phyloP scores from a whole-genome alignment of 64 coral and sea anemone genomes.

The Cladopsammia gracilis region DNA sequence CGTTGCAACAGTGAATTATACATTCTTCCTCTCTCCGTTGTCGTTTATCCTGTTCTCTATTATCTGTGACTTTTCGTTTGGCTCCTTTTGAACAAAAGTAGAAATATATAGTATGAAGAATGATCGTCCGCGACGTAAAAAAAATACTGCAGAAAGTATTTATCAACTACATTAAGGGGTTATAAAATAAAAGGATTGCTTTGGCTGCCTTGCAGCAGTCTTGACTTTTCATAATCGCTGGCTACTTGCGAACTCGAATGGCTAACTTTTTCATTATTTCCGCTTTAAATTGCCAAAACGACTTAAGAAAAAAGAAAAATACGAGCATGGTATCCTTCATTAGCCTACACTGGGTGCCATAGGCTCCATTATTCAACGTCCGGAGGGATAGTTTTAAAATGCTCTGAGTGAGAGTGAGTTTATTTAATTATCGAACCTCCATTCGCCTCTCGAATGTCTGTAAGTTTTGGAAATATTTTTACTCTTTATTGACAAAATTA shows the following conservation, averaged over 20 bases:
- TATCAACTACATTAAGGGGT: slow-evolving; percentile 7
- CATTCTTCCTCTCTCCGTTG: slow-evolving; percentile 30
- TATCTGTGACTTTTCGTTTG: neutral
- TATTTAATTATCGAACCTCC: no score
- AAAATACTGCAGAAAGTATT: neutral
- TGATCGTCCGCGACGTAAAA: neutral
- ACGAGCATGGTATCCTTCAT: no score
- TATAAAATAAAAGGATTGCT: neutral
- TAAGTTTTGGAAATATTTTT: no score
- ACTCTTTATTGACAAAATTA: no score
- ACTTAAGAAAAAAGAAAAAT: slow-evolving; percentile 1
- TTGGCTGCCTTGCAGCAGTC: slow-evolving; percentile 16
- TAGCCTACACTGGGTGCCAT: no score
- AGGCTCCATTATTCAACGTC: no score
- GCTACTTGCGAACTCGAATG: slow-evolving; percentile 25
- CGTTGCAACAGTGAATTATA: slow-evolving; percentile 52
- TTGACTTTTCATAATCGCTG: neutral
- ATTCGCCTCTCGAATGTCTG: no score
- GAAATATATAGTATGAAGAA: neutral
- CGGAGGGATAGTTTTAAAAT: no score
- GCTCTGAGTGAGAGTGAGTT: no score
- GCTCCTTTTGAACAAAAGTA: neutral
- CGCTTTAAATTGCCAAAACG: neutral
- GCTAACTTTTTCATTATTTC: neutral
- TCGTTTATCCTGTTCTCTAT: slow-evolving; percentile 27